Base-by-base conservation (phyloP, 2,888 invertebrate species). In the Pristionchus maxplancki region DNA sequence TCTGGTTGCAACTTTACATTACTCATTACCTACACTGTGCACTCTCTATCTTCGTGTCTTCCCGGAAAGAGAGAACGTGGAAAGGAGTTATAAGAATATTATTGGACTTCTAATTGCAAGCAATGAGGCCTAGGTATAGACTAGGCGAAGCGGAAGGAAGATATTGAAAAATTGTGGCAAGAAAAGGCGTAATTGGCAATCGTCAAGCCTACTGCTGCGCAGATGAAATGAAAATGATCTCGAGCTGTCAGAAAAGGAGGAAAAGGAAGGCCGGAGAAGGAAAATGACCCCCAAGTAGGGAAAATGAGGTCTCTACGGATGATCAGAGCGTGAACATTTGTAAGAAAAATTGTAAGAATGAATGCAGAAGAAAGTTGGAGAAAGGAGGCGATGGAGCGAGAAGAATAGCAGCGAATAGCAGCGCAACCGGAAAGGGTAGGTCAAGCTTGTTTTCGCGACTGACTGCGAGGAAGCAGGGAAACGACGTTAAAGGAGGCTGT, bases 381-480 rank as follows among this genome's bases (percentile, higher is more conserved):
- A 67, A 67, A 17, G n/a, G 71, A 71, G 64, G 64, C 31, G 15
- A 67, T 31, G 31, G 64, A 67, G 64, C 64, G 64, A 31, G 5
- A 31, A 6, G 28, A 50, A 20, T 15, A 50, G 50, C 50, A 48
- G n/a, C n/a, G 13, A 50, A 50, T 50, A 50, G 50, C 6, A n/a
- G 15, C 2, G 15, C 37, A 40, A 81, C 81, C 44, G 81, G 50
- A 81, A 50, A 50, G 82, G 34, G 53, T 44, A 53, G 50, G 82
- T 82, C 82, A 53, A 58, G 53, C 82, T 82, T 78, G 78, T 78
- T 78, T 78, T 78, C 44, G n/a, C n/a, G 48, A 78, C 78, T 9
- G 67, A 15, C 13, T 28, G 67, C 67, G 34, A 58, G 5, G 34
- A 28, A 67, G 78, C 44, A 40, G 4, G 44, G 48, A 78, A 48